A percentile compares a stretch with the other conserved stretches of the same genome.
phyloP scores from a whole-genome alignment of 2,113 vertebrate species.

The Eulemur rufifrons region DNA sequence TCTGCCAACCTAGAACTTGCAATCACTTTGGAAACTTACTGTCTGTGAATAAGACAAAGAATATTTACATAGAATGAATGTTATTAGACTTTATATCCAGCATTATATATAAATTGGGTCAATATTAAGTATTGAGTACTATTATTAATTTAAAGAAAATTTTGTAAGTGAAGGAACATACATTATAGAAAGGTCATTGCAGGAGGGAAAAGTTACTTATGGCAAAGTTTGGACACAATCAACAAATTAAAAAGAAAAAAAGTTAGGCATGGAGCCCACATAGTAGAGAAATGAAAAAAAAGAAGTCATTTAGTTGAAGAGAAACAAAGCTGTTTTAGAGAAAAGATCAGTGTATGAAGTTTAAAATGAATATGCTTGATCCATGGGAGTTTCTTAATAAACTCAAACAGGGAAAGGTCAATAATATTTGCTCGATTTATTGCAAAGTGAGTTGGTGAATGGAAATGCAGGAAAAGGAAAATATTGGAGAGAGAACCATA shows the following conservation, averaged over 20 bases:
- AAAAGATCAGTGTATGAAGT: neutral
- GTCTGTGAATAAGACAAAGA: neutral
- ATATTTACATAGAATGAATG: neutral
- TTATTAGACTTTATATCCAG: neutral
- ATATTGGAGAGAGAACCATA: neutral
- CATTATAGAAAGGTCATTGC: neutral
- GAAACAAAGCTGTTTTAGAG: neutral
- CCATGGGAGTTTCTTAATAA: neutral
- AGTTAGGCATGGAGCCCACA: neutral
- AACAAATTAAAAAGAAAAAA: neutral
- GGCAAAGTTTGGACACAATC: neutral
- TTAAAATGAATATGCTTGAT: neutral
- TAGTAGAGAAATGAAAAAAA: neutral
- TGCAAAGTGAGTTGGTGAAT: neutral
- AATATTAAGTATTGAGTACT: neutral
- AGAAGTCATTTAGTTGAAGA: neutral
- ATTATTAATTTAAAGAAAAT: neutral
- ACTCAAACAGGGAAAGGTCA: neutral
- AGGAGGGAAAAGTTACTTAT: neutral
- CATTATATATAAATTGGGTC: neutral
- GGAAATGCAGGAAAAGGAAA: neutral
- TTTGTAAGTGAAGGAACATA: neutral
- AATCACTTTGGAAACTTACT: conserved; percentile 1
- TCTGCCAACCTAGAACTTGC: neutral
- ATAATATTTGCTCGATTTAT: neutral